phyloP scores from a whole-genome alignment of 1,140 invertebrate genomes.

The Orussus abietinus region DNA sequence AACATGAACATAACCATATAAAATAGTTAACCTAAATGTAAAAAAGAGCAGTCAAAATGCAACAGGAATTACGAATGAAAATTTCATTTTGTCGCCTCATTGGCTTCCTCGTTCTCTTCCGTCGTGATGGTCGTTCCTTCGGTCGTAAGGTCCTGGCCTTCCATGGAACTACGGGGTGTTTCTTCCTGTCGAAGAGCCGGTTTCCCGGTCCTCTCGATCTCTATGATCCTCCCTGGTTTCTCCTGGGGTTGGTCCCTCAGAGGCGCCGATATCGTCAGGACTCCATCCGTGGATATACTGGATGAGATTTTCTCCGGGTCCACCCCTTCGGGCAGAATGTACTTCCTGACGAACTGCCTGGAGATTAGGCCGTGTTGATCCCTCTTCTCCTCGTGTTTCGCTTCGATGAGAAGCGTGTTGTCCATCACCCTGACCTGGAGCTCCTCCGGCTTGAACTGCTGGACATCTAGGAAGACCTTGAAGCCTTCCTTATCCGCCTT shows the following conservation, averaged over 20 bases:
- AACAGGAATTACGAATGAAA: too few relatives aligned
- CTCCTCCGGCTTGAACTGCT: constrained; percentile 79
- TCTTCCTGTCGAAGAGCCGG: constrained; percentile 17
- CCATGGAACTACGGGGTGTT: constrained; percentile 3
- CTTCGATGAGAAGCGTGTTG: constrained; percentile 63
- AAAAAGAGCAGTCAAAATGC: too few relatives aligned
- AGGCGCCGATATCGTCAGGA: constrained; percentile 64
- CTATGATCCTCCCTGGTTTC: constrained; percentile 22
- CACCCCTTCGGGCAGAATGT: constrained; percentile 63
- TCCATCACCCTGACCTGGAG: constrained; percentile 73
- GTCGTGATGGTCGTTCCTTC: too few relatives aligned
- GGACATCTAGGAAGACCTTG: constrained; percentile 72
- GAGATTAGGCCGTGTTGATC: constrained; percentile 70
- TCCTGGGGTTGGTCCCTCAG: constrained; percentile 46
- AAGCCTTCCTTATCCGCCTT: constrained; percentile 57
- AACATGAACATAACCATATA: too few relatives aligned
- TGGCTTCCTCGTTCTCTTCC: background rate
- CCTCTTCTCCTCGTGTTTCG: constrained; percentile 71
- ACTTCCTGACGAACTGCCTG: constrained; percentile 65
- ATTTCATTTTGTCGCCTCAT: background rate
- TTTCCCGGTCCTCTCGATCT: constrained; percentile 32
- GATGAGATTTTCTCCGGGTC: constrained; percentile 61
- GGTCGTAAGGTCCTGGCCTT: too few relatives aligned
- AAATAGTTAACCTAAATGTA: too few relatives aligned
- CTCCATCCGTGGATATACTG: constrained; percentile 66